Percentiles rank a stretch among this genome's conserved stretches.
These are phyloP conservation scores for Corvus hawaiiensis DNA, from an alignment of 2,113 vertebrate species.

Conservation along the genomic window DNA sequence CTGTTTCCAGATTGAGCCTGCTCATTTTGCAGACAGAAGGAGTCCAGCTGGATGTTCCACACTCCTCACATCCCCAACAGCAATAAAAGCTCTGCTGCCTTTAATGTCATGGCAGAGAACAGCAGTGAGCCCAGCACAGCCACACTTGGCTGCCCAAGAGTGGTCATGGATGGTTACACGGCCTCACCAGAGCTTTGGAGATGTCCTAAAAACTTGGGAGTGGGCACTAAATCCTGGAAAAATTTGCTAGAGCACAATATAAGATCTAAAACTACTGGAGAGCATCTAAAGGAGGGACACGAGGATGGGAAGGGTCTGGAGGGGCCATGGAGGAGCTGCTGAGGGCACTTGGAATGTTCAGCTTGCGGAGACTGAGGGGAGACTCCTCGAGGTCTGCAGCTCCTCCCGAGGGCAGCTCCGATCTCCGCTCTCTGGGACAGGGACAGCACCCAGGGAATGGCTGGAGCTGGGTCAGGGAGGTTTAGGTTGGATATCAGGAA, in stretches of 20 bases:
- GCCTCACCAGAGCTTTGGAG: background rate
- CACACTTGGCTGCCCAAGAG: background rate
- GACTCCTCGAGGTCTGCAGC: background rate
- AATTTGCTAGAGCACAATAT: background rate
- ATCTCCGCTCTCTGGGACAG: background rate
- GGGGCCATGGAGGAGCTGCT: background rate
- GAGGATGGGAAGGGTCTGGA: background rate
- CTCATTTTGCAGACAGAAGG: background rate
- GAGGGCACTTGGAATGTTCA: background rate
- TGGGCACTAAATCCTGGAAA: background rate
- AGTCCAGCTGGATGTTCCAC: background rate
- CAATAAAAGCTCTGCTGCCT: background rate
- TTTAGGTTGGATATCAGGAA: fast-evolving
- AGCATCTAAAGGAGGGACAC: background rate
- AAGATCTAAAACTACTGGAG: background rate
- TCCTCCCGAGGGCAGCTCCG: background rate
- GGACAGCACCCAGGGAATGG: background rate
- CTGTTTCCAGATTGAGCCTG: background rate
- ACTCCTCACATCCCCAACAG: background rate
- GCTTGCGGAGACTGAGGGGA: background rate
- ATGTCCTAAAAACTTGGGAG: background rate
- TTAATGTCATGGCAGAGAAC: background rate
- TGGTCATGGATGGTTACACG: background rate
- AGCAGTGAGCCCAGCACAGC: background rate
- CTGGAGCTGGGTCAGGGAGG: background rate